phyloP scores from a whole-genome alignment of 64 coral and sea anemone species.

The Astreopora myriophthalma region DNA sequence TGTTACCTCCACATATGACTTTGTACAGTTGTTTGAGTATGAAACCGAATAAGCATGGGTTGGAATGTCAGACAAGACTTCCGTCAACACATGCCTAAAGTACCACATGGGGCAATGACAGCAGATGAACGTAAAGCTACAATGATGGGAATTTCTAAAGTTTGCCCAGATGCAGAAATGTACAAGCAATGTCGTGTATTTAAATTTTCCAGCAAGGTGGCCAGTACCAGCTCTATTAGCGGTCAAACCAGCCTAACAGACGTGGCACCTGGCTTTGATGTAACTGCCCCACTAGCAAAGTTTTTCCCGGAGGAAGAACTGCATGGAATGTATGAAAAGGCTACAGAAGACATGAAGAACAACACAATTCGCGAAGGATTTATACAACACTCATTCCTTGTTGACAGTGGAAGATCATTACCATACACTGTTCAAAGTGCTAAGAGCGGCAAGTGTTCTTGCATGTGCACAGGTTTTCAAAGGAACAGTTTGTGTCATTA shows the following conservation, averaged over 20 bases:
- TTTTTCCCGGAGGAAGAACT: neutral
- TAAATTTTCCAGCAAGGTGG: neutral
- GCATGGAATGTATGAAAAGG: constrained; percentile 4
- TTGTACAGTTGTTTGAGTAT: neutral
- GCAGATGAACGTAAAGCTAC: constrained; percentile 22
- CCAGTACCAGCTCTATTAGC: neutral
- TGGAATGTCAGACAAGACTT: constrained; percentile 3
- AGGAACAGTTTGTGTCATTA: constrained; percentile 28
- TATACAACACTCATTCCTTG: neutral
- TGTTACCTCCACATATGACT: constrained; percentile 20
- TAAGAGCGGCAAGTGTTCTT: constrained; percentile 31
- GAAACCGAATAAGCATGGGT: constrained; percentile 58
- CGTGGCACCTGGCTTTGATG: neutral
- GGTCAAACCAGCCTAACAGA: neutral
- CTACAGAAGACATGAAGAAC: neutral
- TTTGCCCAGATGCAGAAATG: constrained; percentile 31
- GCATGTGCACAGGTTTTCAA: neutral
- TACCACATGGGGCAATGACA: neutral
- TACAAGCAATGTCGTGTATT: constrained; percentile 54
- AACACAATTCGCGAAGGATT: constrained; percentile 43
- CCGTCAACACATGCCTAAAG: neutral
- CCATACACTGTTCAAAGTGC: neutral
- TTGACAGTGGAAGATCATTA: neutral
- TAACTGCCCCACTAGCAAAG: neutral
- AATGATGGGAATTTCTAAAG: constrained; percentile 11